Base-by-base conservation (phyloP, 1,140 invertebrate species). In the Cylas formicarius region DNA sequence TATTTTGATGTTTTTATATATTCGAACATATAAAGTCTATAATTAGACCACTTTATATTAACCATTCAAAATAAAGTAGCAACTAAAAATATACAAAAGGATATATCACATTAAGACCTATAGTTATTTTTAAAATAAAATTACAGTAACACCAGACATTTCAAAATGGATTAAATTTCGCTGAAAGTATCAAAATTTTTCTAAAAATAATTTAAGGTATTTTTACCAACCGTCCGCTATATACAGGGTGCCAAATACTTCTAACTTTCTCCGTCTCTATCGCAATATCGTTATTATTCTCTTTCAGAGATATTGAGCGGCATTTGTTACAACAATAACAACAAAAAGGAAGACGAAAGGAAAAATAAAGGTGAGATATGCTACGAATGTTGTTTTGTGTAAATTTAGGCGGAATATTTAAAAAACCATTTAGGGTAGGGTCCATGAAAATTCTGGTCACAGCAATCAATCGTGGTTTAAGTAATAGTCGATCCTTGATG, bases 281-380 rank as follows among this genome's bases (percentile, higher is more conserved):
- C 14, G 14, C 17, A 39, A 41, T 14, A 31, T 29, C 28, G 55
- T 56, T 57, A 45, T 61, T 61, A 55, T 66, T 64, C 67, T 66
- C 63, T 84, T 84, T 67, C 77, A 87, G 85, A 88, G 74, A 81
- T 86, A 58, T 73, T 87, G 66, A 86, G 84, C 71, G 84, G 85
- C 52, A 82, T 86, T 60, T 83, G 78, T 69, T 76, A 80, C 65
- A 75, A 76, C 69, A 79, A 78, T 67, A 80, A 80, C 62, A 77
- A 76, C 69, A 63, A 83, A 67, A 84, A 84, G 66, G 84, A 86
- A 66, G 82, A 86, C 55, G 81, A 85, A 35, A 76, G 81, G 61
- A 81, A 82, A 70, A 76, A 76, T 62, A 85, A 86, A 84, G 82
- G 82, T 86, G 48, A 56, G 49, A 8, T 1, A 43, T 11, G 4